Evolutionary conservation across 2,797 vertebrate species (phyloP), one percentile per base, ranked within the genome.

Genomic region (Xyrichtys novacula): DNA sequence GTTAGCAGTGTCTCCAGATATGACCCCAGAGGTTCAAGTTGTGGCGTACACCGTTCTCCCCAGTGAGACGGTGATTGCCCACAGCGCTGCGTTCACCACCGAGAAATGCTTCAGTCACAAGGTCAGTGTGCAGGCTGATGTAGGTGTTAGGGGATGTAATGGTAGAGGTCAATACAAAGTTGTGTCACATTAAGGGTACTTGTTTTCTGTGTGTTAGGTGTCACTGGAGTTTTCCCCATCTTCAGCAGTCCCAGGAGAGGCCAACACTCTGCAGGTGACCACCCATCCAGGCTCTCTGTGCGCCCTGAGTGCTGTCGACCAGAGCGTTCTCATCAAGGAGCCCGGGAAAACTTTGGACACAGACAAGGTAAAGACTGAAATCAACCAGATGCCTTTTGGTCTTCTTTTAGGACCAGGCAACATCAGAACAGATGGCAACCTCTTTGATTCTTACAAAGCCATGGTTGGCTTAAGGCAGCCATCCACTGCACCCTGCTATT

Each of bases 311-410:
- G 93, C 89, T 0, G 88, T 97, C 12, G 96, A 98, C 82, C 84
- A 95, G 71, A 97, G 96, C 0, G 86, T 98, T 59, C 88, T 94
- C 42, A 88, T 96, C 32, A 58, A 93, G 85, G 94, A 89, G 3
- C 85, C 95, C 0, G 93, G 93, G 49, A 71, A 89, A 0, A 89
- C 87, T 38, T 91, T 98, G 53, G 74, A 91, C 0, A 17, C 65
- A 0, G 69, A 86, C 0, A 88, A 76, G 66, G 96, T 97, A 78
- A 49, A n/a, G 12, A 10, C 34, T 63, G 6, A 2, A 34, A 23
- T 9, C 5, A 62, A 3, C 4, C 2, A 10, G 16, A 38, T 38
- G 36, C 16, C 7, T 5, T 46, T 23, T 28, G 9, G 40, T 20
- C 10, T n/a, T 7, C 11, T 34, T 34, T 34, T 34, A 1, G 6